A percentile compares a stretch with the other conserved stretches of the same genome.
Conservation (phyloP, 2,888 invertebrate species). For the Rhaphigaster nebulosa region DNA sequence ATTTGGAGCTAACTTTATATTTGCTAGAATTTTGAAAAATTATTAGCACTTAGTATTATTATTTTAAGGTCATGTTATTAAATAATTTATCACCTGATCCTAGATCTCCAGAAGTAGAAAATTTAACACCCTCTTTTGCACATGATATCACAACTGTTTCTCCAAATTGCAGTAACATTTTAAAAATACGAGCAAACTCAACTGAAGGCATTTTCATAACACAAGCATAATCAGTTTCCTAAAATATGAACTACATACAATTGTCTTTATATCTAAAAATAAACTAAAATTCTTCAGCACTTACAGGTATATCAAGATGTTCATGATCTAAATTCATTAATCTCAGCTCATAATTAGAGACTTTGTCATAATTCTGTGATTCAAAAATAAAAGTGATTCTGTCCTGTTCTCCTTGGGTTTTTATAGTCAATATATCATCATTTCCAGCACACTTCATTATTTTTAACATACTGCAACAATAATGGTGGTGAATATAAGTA, state of each 20-base stretch:
- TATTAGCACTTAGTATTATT: background rate
- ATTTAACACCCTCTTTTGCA: slow-evolving; percentile 96
- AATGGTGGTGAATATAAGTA: background rate
- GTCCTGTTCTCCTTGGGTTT: slow-evolving; percentile 96
- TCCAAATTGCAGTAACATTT: slow-evolving; percentile 98
- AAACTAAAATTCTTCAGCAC: slow-evolving; percentile 66
- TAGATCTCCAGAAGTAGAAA: slow-evolving; percentile 95
- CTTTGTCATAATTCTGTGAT: slow-evolving; percentile 93
- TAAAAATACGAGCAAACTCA: slow-evolving; percentile 96
- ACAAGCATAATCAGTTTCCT: slow-evolving; percentile 97
- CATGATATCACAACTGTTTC: slow-evolving; percentile 97
- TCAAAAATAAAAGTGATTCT: slow-evolving; percentile 96
- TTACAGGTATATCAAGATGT: slow-evolving; percentile 92
- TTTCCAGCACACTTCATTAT: slow-evolving; percentile 97
- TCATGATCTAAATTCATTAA: slow-evolving; percentile 99
- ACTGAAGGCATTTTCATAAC: slow-evolving; percentile 94
- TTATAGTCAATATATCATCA: slow-evolving; percentile 96
- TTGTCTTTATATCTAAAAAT: background rate
- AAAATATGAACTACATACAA: background rate
- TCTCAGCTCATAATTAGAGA: slow-evolving; percentile 98
- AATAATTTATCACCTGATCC: slow-evolving; percentile 77
- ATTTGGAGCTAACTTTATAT: slow-evolving; percentile 93
- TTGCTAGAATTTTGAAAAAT: slow-evolving; percentile 71
- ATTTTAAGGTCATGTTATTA: background rate
- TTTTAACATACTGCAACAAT: slow-evolving; percentile 87